Percentiles rank a stretch among this genome's conserved stretches.
Evolutionary conservation across 1,140 invertebrate genomes (phyloP).

Genomic region (Drosophila pseudoobscura): DNA sequence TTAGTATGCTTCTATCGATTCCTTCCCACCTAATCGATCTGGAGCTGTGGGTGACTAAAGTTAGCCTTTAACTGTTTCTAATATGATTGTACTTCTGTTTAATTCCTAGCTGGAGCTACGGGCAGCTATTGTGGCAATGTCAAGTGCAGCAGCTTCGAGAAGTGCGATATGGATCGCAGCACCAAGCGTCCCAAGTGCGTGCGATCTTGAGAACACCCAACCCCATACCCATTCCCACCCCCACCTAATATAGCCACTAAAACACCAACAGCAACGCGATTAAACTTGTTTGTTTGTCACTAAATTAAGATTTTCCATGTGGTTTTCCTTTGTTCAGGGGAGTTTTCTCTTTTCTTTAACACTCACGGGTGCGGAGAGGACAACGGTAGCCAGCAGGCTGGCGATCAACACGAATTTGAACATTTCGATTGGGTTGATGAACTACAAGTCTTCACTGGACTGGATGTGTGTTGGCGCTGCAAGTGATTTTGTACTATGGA

Average conservation of each 20-base stretch:
- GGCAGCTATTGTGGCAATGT: slow-evolving; percentile 87
- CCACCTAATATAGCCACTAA: slow-evolving; percentile 63
- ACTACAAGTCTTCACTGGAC: slow-evolving; percentile 30
- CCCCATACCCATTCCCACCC: too few species aligned
- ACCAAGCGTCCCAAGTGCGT: slow-evolving; percentile 88
- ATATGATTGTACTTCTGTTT: not conserved
- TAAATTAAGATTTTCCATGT: slow-evolving; percentile 12
- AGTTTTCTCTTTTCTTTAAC: slow-evolving; percentile 25
- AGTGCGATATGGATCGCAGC: slow-evolving; percentile 86
- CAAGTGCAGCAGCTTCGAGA: slow-evolving; percentile 87
- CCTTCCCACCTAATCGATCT: too few species aligned
- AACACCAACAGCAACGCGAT: slow-evolving; percentile 19
- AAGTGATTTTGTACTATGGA: slow-evolving; percentile 76
- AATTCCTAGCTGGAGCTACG: slow-evolving; percentile 83
- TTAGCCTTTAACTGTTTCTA: not conserved
- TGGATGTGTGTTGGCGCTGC: slow-evolving; percentile 68
- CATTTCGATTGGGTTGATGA: slow-evolving; percentile 46
- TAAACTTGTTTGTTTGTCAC: slow-evolving; percentile 22
- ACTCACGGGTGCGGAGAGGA: slow-evolving; percentile 71
- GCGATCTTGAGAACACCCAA: slow-evolving; percentile 72
- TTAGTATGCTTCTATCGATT: too few species aligned
- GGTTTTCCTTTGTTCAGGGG: slow-evolving; percentile 1
- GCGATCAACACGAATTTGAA: slow-evolving; percentile 76
- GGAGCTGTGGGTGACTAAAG: not conserved
- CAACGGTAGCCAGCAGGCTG: slow-evolving; percentile 66